phyloP scores from a whole-genome alignment of 2,888 invertebrate genomes.

The Amaurobius ferox region DNA sequence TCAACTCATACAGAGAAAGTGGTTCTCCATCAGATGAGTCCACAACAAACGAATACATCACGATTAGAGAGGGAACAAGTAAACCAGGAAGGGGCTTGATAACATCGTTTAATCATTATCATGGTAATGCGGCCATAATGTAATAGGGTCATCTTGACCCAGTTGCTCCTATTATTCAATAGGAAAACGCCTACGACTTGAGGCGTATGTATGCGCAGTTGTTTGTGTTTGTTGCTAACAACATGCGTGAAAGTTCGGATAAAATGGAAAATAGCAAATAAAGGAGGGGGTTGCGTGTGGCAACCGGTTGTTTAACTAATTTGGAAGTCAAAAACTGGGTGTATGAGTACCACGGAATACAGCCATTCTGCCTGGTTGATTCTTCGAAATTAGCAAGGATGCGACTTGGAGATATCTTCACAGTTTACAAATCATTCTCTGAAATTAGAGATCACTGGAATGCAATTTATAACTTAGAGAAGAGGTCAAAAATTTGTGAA shows the following conservation, averaged over 20 bases:
- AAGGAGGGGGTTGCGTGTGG: not conserved
- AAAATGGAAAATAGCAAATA: not conserved
- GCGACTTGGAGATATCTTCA: no score
- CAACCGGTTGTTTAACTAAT: constrained; percentile 6
- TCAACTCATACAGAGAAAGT: not conserved
- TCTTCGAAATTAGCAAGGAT: no score
- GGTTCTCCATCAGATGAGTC: not conserved
- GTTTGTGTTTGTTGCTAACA: not conserved
- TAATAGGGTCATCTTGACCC: constrained; percentile 14
- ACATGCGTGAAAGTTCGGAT: not conserved
- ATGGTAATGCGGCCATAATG: constrained; percentile 16
- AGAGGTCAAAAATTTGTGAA: no score
- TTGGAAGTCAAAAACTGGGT: no score
- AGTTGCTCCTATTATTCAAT: constrained; percentile 9
- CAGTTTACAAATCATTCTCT: no score
- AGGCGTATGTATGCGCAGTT: not conserved
- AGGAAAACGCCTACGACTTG: not conserved
- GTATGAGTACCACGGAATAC: no score
- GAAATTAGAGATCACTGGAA: no score
- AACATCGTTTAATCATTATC: constrained; percentile 4
- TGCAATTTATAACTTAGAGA: no score
- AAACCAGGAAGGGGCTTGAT: constrained; percentile 5
- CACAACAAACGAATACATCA: not conserved
- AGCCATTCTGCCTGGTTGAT: no score
- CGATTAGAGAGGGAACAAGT: not conserved